These are phyloP conservation scores for Erpetoichthys calabaricus DNA, from an alignment of 2,797 vertebrate genomes.

Conservation along the genomic window DNA sequence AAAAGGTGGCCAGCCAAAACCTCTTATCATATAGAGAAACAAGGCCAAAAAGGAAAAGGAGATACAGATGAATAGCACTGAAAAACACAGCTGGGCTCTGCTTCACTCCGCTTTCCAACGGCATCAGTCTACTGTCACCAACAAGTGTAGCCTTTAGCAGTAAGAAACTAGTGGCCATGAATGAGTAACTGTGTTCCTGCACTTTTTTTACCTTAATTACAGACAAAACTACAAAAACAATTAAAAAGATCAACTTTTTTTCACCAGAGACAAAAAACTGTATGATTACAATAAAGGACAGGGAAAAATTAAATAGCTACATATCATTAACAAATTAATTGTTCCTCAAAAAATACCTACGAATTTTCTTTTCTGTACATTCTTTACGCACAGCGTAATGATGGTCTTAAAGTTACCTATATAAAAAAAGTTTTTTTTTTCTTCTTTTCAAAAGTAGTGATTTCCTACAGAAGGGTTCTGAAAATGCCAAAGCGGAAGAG, in stretches of 20 bases:
- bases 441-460: conserved; percentile 46
- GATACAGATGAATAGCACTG: conserved; percentile 31
- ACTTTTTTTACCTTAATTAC: conserved; percentile 74
- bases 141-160: conserved; percentile 73
- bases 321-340: conserved; percentile 99
- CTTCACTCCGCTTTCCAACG: no score
- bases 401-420: conserved; percentile 98
- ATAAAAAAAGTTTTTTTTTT: conserved; percentile 69
- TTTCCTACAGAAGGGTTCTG: conserved; percentile 78
- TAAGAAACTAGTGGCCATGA: conserved; percentile 77
- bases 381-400: conserved; percentile 99
- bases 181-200: conserved; percentile 93
- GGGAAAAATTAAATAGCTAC: conserved; percentile 99
- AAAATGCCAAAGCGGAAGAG: conserved; percentile 60
- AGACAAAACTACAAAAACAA: conserved; percentile 72
- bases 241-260: conserved; percentile 98
- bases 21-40: conserved; percentile 75
- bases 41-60: conserved; percentile 70
- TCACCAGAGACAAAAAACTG: conserved; percentile 49
- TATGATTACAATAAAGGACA: conserved; percentile 95
- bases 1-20: conserved; percentile 98
- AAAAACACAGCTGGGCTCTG: no score
- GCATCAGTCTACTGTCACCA: conserved; percentile 31
- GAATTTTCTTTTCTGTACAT: conserved; percentile 97
- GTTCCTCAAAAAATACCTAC: conserved; percentile 99